Evolutionary conservation across 35 echinoderm and acorn worm genomes (phyloP).

Genomic region (Amphiura filiformis): DNA sequence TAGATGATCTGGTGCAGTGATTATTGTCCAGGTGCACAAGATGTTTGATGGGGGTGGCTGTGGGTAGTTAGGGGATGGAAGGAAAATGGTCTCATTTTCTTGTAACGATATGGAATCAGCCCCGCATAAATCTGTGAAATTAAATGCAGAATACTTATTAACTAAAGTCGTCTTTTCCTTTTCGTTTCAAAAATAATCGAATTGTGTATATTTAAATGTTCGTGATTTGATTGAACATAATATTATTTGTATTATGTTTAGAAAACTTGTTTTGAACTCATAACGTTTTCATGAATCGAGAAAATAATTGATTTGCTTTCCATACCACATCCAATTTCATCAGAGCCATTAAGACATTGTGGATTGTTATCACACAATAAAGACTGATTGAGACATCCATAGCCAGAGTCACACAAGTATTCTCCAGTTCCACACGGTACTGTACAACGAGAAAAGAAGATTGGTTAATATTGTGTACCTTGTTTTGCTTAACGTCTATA

Average conservation of each 20-base stretch:
- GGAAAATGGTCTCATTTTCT: not conserved
- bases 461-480: too few relatives aligned
- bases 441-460: not conserved
- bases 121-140: not conserved
- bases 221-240: too few relatives aligned
- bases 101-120: not conserved
- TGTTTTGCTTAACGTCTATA: too few relatives aligned
- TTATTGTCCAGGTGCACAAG: not conserved
- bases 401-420: not conserved
- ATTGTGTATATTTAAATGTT: too few relatives aligned
- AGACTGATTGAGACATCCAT: not conserved
- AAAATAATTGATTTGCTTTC: too few relatives aligned
- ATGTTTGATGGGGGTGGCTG: not conserved
- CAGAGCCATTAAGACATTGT: not conserved
- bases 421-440: not conserved
- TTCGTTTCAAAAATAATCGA: too few relatives aligned
- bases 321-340: not conserved
- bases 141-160: not conserved
- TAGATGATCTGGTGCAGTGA: not conserved
- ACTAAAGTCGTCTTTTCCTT: too few relatives aligned
- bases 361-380: not conserved
- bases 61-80: not conserved
- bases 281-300: too few relatives aligned
- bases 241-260: too few relatives aligned
- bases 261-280: too few relatives aligned